A percentile compares a stretch with the other conserved stretches of the same genome.
Evolutionary conservation across 2,113 vertebrate species (phyloP).

Genomic region (Ctenodactylus gundi): DNA sequence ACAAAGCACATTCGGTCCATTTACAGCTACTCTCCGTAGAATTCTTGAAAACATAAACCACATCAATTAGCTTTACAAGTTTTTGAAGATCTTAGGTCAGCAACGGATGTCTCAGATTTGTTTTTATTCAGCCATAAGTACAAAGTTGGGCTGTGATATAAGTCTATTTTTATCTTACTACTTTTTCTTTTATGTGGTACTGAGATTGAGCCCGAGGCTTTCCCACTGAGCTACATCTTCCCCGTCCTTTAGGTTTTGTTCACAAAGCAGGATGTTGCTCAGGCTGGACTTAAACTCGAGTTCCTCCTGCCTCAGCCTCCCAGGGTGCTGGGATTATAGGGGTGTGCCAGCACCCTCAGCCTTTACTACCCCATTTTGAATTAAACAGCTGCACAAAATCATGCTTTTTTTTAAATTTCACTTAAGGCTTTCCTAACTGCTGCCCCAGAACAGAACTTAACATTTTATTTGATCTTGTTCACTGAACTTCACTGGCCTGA

Average conservation of each 20-base stretch:
- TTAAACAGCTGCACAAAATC: neutral
- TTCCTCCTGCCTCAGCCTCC: neutral
- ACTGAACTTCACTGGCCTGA: neutral
- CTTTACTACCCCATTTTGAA: slow-evolving; percentile 23
- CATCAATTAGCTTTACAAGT: slow-evolving; percentile 34
- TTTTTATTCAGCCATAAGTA: slow-evolving; percentile 14
- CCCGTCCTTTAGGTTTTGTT: neutral
- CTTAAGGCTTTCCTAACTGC: neutral
- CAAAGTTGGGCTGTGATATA: neutral
- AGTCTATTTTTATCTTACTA: slow-evolving; percentile 29
- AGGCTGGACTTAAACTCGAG: neutral
- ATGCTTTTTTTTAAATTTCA: neutral
- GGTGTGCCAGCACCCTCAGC: neutral
- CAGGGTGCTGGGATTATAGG: neutral
- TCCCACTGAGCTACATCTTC: neutral
- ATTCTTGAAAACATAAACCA: neutral
- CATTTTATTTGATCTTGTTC: slow-evolving; percentile 10
- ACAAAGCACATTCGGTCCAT: neutral
- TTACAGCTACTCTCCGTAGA: neutral
- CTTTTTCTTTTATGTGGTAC: neutral
- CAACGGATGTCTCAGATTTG: slow-evolving; percentile 23
- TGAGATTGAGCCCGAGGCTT: neutral
- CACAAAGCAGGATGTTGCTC: neutral
- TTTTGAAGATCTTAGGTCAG: slow-evolving; percentile 25
- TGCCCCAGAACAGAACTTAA: neutral